Evolutionary conservation across 2,113 vertebrate genomes (phyloP).

Genomic region (Ursus arctos): DNA sequence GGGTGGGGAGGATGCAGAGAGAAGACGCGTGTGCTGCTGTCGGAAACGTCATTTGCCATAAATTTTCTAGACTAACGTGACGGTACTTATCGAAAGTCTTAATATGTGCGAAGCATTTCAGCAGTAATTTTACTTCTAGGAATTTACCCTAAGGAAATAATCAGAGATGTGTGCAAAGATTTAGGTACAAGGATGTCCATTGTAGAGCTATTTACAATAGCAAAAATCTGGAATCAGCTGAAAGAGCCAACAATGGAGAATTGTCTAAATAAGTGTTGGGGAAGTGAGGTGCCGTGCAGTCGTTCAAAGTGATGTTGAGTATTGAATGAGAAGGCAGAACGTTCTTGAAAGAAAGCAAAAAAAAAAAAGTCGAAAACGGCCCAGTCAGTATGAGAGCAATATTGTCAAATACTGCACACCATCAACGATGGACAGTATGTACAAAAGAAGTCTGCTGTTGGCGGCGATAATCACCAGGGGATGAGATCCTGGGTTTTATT

Average conservation of each 20-base stretch:
- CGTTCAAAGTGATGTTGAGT: not conserved
- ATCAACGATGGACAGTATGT: too few species aligned
- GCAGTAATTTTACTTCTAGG: constrained; percentile 62
- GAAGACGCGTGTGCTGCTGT: fast-evolving
- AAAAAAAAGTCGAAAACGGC: not conserved
- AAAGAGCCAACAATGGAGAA: not conserved
- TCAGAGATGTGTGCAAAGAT: not conserved
- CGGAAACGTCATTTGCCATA: not conserved
- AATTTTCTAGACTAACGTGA: not conserved
- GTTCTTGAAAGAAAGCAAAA: not conserved
- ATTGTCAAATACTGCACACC: not conserved
- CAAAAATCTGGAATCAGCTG: not conserved
- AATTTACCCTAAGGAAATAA: constrained; percentile 71
- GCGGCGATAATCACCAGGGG: fast-evolving
- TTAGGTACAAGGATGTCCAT: not conserved
- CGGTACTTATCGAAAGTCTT: not conserved
- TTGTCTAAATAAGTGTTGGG: not conserved
- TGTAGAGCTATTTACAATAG: not conserved
- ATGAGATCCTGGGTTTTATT: not conserved
- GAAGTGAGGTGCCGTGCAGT: fast-evolving
- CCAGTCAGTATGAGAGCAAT: too few species aligned
- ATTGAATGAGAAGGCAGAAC: not conserved
- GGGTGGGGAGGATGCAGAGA: not conserved
- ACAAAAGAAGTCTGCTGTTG: not conserved
- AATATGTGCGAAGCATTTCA: not conserved